Conservation (phyloP, 2,797 vertebrate genomes). For the Protonibea diacanthus region DNA sequence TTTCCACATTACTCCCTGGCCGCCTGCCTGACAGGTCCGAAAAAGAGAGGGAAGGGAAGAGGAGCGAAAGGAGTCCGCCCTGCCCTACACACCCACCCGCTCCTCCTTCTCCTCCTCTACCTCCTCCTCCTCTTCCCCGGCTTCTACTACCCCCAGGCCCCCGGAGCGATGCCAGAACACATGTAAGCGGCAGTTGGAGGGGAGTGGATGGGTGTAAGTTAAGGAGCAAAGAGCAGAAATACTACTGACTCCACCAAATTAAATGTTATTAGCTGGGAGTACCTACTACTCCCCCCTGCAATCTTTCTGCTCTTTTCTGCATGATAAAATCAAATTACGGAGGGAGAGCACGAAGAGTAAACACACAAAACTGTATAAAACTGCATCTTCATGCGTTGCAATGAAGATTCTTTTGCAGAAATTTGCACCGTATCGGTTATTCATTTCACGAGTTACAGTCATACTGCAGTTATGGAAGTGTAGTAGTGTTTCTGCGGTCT, state of each 20-base stretch:
- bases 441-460: neutral
- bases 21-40: conserved; percentile 83
- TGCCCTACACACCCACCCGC: neutral
- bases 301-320: conserved; percentile 4
- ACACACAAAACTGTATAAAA: neutral
- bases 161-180: conserved; percentile 78
- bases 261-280: conserved; percentile 70
- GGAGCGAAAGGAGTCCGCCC: conserved; percentile 69
- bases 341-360: neutral
- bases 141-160: conserved; percentile 47
- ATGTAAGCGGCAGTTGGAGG: conserved; percentile 59
- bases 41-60: conserved; percentile 74
- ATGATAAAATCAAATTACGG: neutral
- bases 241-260: conserved; percentile 68
- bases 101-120: conserved; percentile 14
- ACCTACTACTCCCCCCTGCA: conserved; percentile 26
- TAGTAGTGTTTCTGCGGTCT: neutral
- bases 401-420: neutral
- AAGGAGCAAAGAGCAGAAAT: conserved; percentile 65
- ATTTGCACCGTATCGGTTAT: neutral
- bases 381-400: neutral
- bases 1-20: conserved; percentile 85
- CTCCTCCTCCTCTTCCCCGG: conserved; percentile 27
- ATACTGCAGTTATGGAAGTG: neutral
- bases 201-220: conserved; percentile 49